Conservation (phyloP, 2,888 invertebrate species). For the Orthonevra nobilis region DNA sequence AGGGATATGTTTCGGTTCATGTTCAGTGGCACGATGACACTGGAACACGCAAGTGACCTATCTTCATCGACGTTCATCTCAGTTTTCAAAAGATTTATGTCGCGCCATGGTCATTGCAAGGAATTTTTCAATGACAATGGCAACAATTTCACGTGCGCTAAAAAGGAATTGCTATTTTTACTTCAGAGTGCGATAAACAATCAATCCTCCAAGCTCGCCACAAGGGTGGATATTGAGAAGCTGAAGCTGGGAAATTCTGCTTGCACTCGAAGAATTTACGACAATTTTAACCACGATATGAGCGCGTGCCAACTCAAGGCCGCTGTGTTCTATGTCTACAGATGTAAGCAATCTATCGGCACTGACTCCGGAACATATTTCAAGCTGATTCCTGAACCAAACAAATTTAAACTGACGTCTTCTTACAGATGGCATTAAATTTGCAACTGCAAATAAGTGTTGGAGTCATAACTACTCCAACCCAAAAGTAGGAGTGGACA, state of each 20-base stretch:
- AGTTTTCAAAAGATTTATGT: conserved; percentile 35
- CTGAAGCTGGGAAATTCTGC: conserved; percentile 1
- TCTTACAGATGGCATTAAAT: conserved; percentile 3
- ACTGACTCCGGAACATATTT: conserved; percentile 7
- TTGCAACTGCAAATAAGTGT: neutral
- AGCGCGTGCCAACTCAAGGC: conserved; percentile 5
- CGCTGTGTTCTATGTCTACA: neutral
- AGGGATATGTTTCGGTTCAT: conserved; percentile 29
- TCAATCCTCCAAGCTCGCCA: conserved; percentile 18
- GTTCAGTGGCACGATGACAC: conserved; percentile 40
- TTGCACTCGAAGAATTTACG: neutral
- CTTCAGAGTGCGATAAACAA: neutral
- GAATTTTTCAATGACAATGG: conserved; percentile 22
- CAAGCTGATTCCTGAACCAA: conserved; percentile 10
- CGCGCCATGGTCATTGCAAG: conserved; percentile 23
- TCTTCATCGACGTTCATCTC: conserved; percentile 19
- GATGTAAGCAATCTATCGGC: neutral
- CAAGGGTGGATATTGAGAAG: conserved; percentile 44
- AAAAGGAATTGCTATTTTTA: neutral
- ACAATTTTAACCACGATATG: conserved; percentile 1
- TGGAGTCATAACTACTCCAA: neutral
- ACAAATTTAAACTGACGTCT: neutral
- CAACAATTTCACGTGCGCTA: conserved; percentile 11
- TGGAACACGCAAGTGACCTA: conserved; percentile 27
- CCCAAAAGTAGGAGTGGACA: neutral